Evolutionary conservation across 2,888 invertebrate genomes (phyloP), one percentile per base, ranked within the genome.

Genomic region (Hipparchia semele): DNA sequence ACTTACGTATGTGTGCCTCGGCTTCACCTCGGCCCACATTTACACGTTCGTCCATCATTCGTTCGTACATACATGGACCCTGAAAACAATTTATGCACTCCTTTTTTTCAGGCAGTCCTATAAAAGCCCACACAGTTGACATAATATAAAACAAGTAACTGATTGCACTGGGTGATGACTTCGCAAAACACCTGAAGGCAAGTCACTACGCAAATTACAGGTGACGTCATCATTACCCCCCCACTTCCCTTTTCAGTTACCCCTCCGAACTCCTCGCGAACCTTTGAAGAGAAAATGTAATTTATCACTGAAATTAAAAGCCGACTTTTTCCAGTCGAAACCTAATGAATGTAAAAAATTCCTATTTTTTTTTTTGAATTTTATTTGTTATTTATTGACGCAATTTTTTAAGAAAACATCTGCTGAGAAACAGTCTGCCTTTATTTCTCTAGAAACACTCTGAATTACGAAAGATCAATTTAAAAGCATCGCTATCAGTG

Each of bases 191-290:
- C 12, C 39, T 54, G 64, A 10, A 23, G n/a, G 53, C 64, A 13
- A 66, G 66, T 66, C 66, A 54, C 54, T 54, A 45, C n/a, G 66
- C 51, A 66, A 66, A 66, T 66, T 66, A 66, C 54, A 66, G 23
- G 51, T 66, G 45, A 66, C 54, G 54, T 66, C 66, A 53, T n/a
- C n/a, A 66, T 39, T 39, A 45, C 12, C 39, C 53, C 53, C 10
- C 66, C 49, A 49, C 49, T 49, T 6, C 66, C 45, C 33, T 45
- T 61, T 61, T 39, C 60, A 61, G 12, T 61, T 61, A 39, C 45
- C 39, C 66, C 45, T 54, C 33, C 5, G 49, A 64, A 64, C 64
- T 64, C 64, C 49, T 61, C 61, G 56, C 56, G 56, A 61, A 7
- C 58, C 8, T 58, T 58, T 46, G 45, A 61, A 61, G 45, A 45